Evolutionary conservation across 2,113 vertebrate species (phyloP).

Genomic region (Oryzias javanicus): DNA sequence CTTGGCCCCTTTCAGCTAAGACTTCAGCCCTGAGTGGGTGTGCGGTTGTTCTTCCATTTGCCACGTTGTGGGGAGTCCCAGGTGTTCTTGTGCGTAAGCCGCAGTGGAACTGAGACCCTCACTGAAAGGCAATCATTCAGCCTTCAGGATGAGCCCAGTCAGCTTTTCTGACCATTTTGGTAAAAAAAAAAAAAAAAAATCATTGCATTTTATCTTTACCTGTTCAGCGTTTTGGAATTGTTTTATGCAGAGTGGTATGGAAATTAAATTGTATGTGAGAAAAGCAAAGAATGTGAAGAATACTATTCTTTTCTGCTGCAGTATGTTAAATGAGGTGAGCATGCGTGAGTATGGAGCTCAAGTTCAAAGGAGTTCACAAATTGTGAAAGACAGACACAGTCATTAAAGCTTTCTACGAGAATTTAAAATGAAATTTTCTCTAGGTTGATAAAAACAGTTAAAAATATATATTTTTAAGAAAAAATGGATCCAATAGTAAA

Average conservation of each 20-base stretch:
- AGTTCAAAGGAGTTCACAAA: background rate
- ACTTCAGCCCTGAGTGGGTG: conserved; percentile 47
- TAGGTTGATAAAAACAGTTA: too few relatives aligned
- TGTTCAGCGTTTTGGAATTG: conserved; percentile 48
- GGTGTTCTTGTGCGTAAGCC: conserved; percentile 53
- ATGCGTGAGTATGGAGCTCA: background rate
- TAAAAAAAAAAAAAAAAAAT: conserved; percentile 27
- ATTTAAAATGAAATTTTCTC: conserved; percentile 5
- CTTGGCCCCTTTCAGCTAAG: conserved; percentile 62
- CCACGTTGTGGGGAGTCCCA: conserved; percentile 69
- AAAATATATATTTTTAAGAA: too few relatives aligned
- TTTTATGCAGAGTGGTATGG: conserved; percentile 47
- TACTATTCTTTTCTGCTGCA: background rate
- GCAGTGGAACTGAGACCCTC: conserved; percentile 54
- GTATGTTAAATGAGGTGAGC: background rate
- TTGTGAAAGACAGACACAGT: conserved; percentile 10
- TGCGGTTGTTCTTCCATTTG: conserved; percentile 52
- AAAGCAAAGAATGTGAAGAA: too few relatives aligned
- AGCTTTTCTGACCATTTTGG: conserved; percentile 46
- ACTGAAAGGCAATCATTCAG: conserved; percentile 46
- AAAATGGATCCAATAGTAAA: too few relatives aligned
- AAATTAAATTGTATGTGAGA: conserved; percentile 14
- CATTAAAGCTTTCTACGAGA: background rate
- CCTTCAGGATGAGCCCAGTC: conserved; percentile 44
- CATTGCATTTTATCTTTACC: conserved; percentile 28